Base-by-base conservation (phyloP, 1,140 invertebrate species). In the Delia radicum region DNA sequence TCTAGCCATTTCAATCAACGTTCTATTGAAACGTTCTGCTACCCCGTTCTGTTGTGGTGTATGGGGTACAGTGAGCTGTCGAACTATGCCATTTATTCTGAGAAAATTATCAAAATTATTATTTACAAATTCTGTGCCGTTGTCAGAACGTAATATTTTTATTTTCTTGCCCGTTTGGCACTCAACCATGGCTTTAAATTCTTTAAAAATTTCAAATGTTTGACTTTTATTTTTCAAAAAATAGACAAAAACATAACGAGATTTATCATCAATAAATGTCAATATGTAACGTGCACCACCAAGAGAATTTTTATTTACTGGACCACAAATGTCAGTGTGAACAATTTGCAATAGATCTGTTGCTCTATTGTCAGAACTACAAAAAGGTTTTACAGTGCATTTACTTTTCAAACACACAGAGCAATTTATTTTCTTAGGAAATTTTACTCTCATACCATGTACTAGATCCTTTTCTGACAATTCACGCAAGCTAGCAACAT, bases 291-390 rank as follows among this genome's bases (percentile, higher is more conserved):
- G 26, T 10, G 31, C 31, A 8, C 69, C 69, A 24, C 69, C 69
- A 26, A 15, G 4, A 5, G 69, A 42, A 5, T 10, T 69, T 3
- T 67, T 74, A 65, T 82, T 80, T 80, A 87, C 84, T 26, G 85
- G 86, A 26, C 87, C 87, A 78, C 82, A 85, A 18, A 87, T 62
- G 77, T 87, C 87, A 18, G 80, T 77, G 78, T 87, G 85, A 28
- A 71, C 18, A 8, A 71, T 33, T 26, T 71, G 12, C 37, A 71
- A 26, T 21, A 71, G 12, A n/a, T 71, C 67, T 37, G 1, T 71
- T 21, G 69, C 31, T 21, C 69, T 15, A 13, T 6, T 42, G 6
- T 72, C 37, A 29, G 69, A 72, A 33, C 28, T 24, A 13, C 0
- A 12, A 13, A 42, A 72, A 3, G 69, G 31, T 18, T 21, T 42